A percentile compares a stretch with the other conserved stretches of the same genome.
Evolutionary conservation across 2,113 vertebrate species (phyloP).

Genomic region (Pionites leucogaster): DNA sequence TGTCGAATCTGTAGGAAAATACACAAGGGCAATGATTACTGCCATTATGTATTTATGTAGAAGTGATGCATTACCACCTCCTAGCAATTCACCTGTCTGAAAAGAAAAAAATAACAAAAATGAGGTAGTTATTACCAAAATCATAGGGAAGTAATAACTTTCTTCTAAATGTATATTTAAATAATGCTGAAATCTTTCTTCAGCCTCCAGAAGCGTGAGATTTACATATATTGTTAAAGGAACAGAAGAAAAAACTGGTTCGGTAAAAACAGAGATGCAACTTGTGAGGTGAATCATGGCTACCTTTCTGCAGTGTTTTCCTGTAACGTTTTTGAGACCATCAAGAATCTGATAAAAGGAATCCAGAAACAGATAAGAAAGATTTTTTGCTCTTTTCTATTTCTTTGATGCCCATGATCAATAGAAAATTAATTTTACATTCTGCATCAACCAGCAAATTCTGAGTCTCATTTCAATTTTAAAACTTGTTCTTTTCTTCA

Average conservation of each 20-base stretch:
- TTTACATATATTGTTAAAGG: neutral
- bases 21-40: neutral
- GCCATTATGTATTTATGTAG: neutral
- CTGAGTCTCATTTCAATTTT: slow-evolving; percentile 18
- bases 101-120: neutral
- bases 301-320: neutral
- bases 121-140: neutral
- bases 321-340: neutral
- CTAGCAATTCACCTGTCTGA: neutral
- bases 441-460: slow-evolving; percentile 22
- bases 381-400: neutral
- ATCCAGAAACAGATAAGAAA: neutral
- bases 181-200: neutral
- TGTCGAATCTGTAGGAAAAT: neutral
- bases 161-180: neutral
- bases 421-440: slow-evolving; percentile 16
- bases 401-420: neutral
- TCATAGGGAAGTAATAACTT: neutral
- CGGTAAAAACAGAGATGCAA: neutral
- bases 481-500: neutral
- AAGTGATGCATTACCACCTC: neutral
- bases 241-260: neutral
- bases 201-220: neutral
- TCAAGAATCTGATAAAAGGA: neutral
- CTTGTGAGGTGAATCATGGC: neutral